Percentiles rank a stretch among this genome's conserved stretches.
Conservation (phyloP, 2,888 invertebrate species). For the Hartigia nigra region DNA sequence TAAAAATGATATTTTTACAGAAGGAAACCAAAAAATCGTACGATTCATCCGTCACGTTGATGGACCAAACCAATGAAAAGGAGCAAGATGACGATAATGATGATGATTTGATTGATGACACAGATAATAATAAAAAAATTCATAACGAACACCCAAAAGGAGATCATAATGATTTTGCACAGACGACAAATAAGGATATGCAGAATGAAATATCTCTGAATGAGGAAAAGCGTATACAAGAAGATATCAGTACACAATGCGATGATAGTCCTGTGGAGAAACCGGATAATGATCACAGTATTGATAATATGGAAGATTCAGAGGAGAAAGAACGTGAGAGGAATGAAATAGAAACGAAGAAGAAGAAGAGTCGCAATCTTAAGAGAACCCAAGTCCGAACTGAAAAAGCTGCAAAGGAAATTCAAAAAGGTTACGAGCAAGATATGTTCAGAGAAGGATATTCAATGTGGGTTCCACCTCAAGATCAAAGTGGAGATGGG, state of each 20-base stretch:
- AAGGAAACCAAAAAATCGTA: background rate
- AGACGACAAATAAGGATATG: background rate
- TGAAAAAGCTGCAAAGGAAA: conserved; percentile 57
- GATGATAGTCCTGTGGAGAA: conserved; percentile 12
- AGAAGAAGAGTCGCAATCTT: conserved; percentile 25
- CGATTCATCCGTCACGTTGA: background rate
- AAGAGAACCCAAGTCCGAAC: conserved; percentile 17
- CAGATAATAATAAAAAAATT: conserved; percentile 37
- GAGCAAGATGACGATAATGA: conserved; percentile 17
- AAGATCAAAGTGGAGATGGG: conserved; percentile 81
- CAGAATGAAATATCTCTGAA: background rate
- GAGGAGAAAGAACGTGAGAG: conserved; percentile 20
- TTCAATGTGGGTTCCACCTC: conserved; percentile 83
- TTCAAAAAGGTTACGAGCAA: conserved; percentile 60
- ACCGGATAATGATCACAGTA: background rate
- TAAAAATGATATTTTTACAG: conserved; percentile 15
- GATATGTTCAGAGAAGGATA: conserved; percentile 70
- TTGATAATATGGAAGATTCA: conserved; percentile 9
- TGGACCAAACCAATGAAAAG: background rate
- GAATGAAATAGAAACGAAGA: conserved; percentile 32
- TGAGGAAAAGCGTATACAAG: conserved; percentile 4
- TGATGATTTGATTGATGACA: conserved; percentile 25
- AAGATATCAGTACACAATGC: background rate
- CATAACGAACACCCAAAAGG: background rate
- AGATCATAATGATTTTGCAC: background rate